phyloP scores from a whole-genome alignment of 2,113 vertebrate genomes.

The mouse (Mus musculus) region DNA sequence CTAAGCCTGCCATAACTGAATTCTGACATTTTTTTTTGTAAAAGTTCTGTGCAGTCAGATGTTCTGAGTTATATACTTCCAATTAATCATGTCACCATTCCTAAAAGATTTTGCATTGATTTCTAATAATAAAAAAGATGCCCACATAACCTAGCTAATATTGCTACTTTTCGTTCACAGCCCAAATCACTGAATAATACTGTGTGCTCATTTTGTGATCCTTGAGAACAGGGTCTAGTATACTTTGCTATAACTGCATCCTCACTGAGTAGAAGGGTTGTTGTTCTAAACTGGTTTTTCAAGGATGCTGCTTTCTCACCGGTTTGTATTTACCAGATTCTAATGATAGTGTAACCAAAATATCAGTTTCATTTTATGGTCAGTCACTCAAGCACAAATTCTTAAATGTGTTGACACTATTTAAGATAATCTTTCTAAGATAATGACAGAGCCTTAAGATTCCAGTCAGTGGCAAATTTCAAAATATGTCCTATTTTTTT shows the following conservation, averaged over 20 bases:
- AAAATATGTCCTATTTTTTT: not conserved
- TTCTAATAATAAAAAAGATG: conserved; percentile 49
- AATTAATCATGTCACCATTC: conserved; percentile 38
- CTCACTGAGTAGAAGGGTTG: not conserved
- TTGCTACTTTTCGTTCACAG: not conserved
- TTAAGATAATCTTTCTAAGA: conserved; percentile 40
- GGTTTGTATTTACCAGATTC: not conserved
- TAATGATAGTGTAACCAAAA: not conserved
- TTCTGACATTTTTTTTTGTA: conserved; percentile 15
- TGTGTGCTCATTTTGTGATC: not conserved
- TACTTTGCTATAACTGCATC: not conserved
- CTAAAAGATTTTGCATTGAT: not conserved
- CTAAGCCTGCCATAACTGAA: conserved; percentile 2
- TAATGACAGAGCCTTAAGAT: conserved; percentile 1
- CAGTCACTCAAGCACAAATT: not conserved
- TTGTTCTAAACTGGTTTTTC: not conserved
- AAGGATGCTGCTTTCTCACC: not conserved
- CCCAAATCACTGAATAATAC: not conserved
- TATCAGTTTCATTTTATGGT: not conserved
- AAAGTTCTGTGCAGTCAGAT: conserved; percentile 29
- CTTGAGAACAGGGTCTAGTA: not conserved
- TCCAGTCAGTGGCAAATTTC: not conserved
- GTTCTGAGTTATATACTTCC: conserved; percentile 31
- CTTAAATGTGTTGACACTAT: not conserved
- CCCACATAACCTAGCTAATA: not conserved